Conservation (phyloP, 1,140 invertebrate species). For the Sinonovacula constricta region DNA sequence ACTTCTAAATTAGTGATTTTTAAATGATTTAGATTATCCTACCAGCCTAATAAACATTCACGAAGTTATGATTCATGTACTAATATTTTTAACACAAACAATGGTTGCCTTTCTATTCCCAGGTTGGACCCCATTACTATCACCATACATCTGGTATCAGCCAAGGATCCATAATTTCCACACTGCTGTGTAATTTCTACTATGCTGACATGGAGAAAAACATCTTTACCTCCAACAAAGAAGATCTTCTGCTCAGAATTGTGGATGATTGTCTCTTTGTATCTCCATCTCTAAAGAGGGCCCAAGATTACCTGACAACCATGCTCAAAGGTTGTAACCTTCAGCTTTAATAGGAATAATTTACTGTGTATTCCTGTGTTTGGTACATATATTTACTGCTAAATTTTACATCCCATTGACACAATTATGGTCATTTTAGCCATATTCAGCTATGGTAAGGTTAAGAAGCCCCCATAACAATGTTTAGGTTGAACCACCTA, state of each 20-base stretch:
- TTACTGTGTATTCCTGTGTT: not conserved
- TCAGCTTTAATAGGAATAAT: not conserved
- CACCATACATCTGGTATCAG: constrained; percentile 60
- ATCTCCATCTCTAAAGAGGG: constrained; percentile 59
- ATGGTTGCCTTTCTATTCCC: too few species aligned
- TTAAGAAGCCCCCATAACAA: not conserved
- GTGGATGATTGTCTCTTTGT: constrained; percentile 69
- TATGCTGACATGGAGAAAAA: constrained; percentile 61
- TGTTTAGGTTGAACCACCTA: not conserved
- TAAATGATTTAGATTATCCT: too few species aligned
- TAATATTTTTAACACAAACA: too few species aligned
- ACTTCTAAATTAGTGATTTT: too few species aligned
- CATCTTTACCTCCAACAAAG: constrained; percentile 30
- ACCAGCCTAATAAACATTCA: too few species aligned
- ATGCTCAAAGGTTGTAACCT: constrained; percentile 58
- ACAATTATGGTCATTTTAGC: not conserved
- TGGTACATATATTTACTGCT: not conserved
- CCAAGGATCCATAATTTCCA: constrained; percentile 68
- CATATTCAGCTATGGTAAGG: not conserved
- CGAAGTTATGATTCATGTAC: too few species aligned
- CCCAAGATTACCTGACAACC: constrained; percentile 51
- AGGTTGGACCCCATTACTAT: constrained; percentile 64
- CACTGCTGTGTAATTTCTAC: constrained; percentile 65
- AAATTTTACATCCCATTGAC: not conserved
- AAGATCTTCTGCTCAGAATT: constrained; percentile 65